Evolutionary conservation across 1,140 invertebrate genomes (phyloP), one percentile per base, ranked within the genome.

Genomic region (Plodia interpunctella): DNA sequence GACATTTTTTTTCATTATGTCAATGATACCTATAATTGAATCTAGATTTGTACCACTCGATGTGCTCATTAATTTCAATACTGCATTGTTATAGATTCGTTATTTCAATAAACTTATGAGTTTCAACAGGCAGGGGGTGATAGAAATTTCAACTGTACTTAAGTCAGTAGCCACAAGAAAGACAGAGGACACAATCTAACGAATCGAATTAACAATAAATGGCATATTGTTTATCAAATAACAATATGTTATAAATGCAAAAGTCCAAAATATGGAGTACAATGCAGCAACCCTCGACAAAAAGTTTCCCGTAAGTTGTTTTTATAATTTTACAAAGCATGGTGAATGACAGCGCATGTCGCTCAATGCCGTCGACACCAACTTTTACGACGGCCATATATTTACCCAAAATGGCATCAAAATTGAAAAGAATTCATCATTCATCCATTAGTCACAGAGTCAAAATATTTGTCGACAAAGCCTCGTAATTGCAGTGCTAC

Each of bases 381-480:
- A 78, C 65, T 85, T 78, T 88, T 88, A 88, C 70, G 81, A 77
- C 64, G 63, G 83, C 63, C 78, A 84, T 88, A 88, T 87, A 87
- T 87, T 78, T 68, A 78, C 71, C 80, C 70, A 78, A 82, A 80
- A 72, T 79, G 72, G 76, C 77, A 82, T 88, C 83, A 79, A 83
- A 66, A 76, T 83, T 88, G 75, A 79, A 89, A 89, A 75, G 81
- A 83, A 83, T 79, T 79, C 82, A 88, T 89, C 85, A 88, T 87
- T 89, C 87, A 89, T 88, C 82, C 55, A 88, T 89, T 88, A 83
- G 87, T 87, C 72, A 88, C 84, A 87, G 76, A 80, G 73, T 77
- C 74, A 83, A 80, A 83, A 85, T 80, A 78, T 82, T 84, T 80
- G 76, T 83, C 83, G 81, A 85, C 78, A 82, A 83, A 74, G 72